Base-by-base conservation (phyloP, 2,797 vertebrate genomes). In the Numenius phaeopus region DNA sequence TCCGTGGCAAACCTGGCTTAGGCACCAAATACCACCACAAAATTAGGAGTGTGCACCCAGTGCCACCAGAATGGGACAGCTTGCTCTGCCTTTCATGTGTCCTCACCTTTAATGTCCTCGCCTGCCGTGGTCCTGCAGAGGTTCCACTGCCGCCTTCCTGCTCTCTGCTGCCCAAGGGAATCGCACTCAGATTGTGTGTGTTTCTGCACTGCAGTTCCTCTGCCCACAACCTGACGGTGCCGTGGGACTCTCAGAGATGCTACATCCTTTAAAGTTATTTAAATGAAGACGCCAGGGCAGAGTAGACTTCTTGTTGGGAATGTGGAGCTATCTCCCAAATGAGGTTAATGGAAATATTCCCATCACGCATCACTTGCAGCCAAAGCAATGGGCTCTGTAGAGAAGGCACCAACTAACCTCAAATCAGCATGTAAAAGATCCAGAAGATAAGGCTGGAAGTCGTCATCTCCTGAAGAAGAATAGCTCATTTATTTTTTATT, bases 111-210 rank as follows among this genome's bases (percentile, higher is more conserved):
- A 6, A 9, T 8, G 19, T n/a, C n/a, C 46, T 84, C 34, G 64
- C 19, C 47, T 57, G 23, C 62, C 57, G 0, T 9, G n/a, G 10
- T 9, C 7, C 1, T 65, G 50, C 71, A 76, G 46, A 16, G 0
- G 4, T 87, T 84, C 76, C 21, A 4, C 10, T 65, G 79, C 32
- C 18, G 7, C 10, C 70, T 58, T 27, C 39, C 7, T 1, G 2
- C 32, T 61, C 40, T 67, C 64, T 40, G 37, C 46, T 61, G 70
- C 30, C 46, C 49, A 24, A 16, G n/a, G 39, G 64, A 47, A 72
- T 65, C 8, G 10, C 17, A 22, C 22, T 59, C 37, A 11, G 30
- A 29, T 42, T 15, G 2, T 3, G 12, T 14, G 10, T 0, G 0
- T 42, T 65, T 64, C 49, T 69, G 47, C 49, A n/a, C 44, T 50